phyloP scores from a whole-genome alignment of 1,140 invertebrate genomes.

The Drosophila guanche region DNA sequence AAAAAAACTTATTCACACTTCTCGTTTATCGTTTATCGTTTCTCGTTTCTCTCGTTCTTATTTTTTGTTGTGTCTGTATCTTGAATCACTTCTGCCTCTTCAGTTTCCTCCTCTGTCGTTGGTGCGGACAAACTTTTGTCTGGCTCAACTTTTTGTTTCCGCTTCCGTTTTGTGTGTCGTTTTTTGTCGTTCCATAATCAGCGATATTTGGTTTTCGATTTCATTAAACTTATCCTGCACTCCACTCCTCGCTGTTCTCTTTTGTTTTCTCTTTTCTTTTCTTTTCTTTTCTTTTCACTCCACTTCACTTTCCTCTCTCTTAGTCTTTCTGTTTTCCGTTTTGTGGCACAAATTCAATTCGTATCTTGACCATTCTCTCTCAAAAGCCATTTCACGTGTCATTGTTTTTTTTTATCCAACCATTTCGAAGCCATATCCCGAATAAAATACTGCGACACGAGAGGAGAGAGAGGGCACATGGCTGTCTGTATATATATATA shows the following conservation, averaged over 20 bases:
- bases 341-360: constrained; percentile 52
- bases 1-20: constrained; percentile 55
- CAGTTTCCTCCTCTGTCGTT: constrained; percentile 7
- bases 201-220: constrained; percentile 52
- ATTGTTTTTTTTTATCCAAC: constrained; percentile 78
- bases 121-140: constrained; percentile 24
- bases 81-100: constrained; percentile 29
- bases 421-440: constrained; percentile 76
- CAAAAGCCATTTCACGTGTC: constrained; percentile 83
- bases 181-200: constrained; percentile 35
- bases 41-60: no score
- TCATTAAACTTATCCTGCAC: constrained; percentile 32
- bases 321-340: constrained; percentile 34
- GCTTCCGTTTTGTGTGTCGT: constrained; percentile 5
- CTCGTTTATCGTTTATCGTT: constrained; percentile 20
- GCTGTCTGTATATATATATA: constrained; percentile 33
- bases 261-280: neutral
- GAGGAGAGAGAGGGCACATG: constrained; percentile 56
- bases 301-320: constrained; percentile 20
- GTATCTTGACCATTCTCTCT: constrained; percentile 67
- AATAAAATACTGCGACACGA: constrained; percentile 74
- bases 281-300: constrained; percentile 13
- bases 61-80: constrained; percentile 23
- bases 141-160: constrained; percentile 25
- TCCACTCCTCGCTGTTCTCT: constrained; percentile 9